Evolutionary conservation across 92 coral and sea anemone species (phyloP).

Genomic region (Epizoanthus rinbou): DNA sequence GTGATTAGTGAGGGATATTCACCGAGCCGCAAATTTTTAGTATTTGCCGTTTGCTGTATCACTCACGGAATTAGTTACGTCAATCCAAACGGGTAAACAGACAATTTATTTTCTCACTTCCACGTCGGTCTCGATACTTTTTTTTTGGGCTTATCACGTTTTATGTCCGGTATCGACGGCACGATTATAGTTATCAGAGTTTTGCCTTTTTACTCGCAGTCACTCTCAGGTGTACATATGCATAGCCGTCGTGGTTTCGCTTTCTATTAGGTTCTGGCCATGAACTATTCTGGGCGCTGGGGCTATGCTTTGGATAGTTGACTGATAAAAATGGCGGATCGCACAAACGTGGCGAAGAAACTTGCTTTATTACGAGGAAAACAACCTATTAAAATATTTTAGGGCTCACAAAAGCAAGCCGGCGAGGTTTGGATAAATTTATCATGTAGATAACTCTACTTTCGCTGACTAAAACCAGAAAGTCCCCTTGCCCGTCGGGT

Average conservation of each 20-base stretch:
- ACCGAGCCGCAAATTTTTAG: too few species aligned
- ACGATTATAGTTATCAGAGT: constrained; percentile 7
- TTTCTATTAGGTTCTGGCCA: constrained; percentile 13
- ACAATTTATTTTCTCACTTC: constrained; percentile 6
- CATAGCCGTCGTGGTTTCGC: constrained; percentile 17
- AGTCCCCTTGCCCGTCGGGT: background rate
- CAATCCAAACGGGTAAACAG: constrained; percentile 6
- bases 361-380: background rate
- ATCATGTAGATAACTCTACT: background rate
- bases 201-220: constrained; percentile 4
- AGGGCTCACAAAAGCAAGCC: background rate
- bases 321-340: background rate
- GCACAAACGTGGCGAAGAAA: background rate
- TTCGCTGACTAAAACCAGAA: background rate
- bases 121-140: constrained; percentile 19
- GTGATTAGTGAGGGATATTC: too few species aligned
- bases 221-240: background rate
- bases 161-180: constrained; percentile 9
- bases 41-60: background rate
- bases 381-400: background rate
- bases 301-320: background rate
- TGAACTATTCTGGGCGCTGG: constrained; percentile 3
- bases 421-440: background rate
- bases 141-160: background rate
- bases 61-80: constrained; percentile 8